Conservation (phyloP, 2,888 invertebrate genomes). For the Coenonympha arcania region DNA sequence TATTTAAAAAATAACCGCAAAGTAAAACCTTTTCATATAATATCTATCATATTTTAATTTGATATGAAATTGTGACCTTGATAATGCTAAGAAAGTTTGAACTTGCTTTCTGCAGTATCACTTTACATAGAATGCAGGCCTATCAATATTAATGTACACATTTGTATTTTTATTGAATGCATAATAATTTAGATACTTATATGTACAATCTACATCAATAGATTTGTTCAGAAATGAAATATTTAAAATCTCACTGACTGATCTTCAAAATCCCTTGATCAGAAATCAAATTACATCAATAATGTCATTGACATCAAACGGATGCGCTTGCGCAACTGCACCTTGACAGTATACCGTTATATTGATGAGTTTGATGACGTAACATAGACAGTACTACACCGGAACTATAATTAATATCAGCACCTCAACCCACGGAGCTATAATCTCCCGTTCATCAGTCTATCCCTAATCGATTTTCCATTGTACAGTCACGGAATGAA, state of each 20-base stretch:
- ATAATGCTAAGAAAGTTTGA: background rate
- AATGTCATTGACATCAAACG: conserved; percentile 68
- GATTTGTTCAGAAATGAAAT: conserved; percentile 18
- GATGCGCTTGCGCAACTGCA: conserved; percentile 64
- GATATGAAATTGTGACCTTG: too few relatives aligned
- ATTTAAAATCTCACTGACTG: conserved; percentile 40
- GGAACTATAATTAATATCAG: conserved; percentile 29
- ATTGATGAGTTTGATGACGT: conserved; percentile 49
- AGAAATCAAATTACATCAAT: conserved; percentile 52
- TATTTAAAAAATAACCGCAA: too few relatives aligned
- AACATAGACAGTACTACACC: conserved; percentile 35
- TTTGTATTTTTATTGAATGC: background rate
- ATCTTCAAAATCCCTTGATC: conserved; percentile 39
- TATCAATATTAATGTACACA: background rate
- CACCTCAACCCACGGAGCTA: conserved; percentile 28
- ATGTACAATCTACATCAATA: background rate
- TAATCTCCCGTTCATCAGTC: conserved; percentile 12
- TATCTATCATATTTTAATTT: too few relatives aligned
- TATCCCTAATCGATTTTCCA: too few relatives aligned
- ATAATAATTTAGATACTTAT: background rate
- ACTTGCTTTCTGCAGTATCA: background rate
- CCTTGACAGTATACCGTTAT: conserved; percentile 60
- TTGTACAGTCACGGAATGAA: too few relatives aligned
- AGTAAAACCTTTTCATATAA: too few relatives aligned
- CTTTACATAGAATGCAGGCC: background rate